phyloP scores from a whole-genome alignment of 2,113 vertebrate species.

The Chaetodon auriga region DNA sequence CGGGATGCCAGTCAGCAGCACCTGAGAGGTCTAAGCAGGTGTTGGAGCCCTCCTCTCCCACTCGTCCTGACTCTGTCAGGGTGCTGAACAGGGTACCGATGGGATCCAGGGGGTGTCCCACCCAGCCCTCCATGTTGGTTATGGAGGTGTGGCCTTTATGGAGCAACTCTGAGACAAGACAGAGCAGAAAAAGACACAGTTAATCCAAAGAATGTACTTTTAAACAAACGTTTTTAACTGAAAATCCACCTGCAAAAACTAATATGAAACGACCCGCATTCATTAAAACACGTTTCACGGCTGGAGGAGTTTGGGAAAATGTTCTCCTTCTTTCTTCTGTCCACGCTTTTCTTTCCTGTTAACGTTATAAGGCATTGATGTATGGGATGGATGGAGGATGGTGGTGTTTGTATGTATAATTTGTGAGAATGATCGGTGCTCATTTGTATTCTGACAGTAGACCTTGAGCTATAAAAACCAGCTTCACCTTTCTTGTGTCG shows the following conservation, averaged over 20 bases:
- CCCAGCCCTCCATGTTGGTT: conserved; percentile 98
- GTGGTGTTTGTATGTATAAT: neutral
- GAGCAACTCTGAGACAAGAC: conserved; percentile 87
- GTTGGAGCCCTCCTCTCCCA: conserved; percentile 88
- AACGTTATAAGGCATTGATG: neutral
- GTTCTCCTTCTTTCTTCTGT: neutral
- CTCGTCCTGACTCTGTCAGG: conserved; percentile 93
- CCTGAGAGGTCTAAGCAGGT: conserved; percentile 91
- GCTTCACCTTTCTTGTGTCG: conserved; percentile 94
- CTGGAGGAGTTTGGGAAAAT: neutral
- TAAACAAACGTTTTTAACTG: neutral
- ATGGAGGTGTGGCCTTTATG: conserved; percentile 94
- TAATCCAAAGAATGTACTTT: neutral
- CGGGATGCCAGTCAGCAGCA: conserved; percentile 66
- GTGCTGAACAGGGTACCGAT: conserved; percentile 97
- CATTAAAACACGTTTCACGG: neutral
- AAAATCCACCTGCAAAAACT: neutral
- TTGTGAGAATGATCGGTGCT: neutral
- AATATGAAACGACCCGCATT: neutral
- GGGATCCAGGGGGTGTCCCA: conserved; percentile 97
- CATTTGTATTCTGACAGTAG: neutral
- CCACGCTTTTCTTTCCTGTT: neutral
- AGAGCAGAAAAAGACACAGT: neutral
- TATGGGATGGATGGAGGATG: neutral
- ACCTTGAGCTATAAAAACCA: neutral